Evolutionary conservation across 2,888 invertebrate species (phyloP).

Genomic region (Troides oblongomaculatus): DNA sequence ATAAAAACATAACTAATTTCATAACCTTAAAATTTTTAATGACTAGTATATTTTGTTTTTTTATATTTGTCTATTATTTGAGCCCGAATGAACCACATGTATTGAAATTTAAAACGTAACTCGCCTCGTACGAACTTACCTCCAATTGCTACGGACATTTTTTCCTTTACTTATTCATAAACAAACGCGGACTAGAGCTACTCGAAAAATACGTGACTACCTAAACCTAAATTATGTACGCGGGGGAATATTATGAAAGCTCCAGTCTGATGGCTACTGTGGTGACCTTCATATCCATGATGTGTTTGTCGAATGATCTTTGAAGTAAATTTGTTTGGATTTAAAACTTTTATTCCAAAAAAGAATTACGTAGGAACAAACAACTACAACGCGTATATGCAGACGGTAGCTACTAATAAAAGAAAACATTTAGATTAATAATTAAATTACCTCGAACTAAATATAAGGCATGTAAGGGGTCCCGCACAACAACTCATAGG

Average conservation of each 20-base stretch:
- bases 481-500: no score
- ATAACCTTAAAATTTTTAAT: background rate
- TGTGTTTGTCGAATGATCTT: constrained; percentile 16
- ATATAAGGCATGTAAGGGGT: no score
- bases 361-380: no score
- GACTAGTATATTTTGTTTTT: background rate
- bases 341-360: no score
- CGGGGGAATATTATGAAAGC: constrained; percentile 42
- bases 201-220: constrained; percentile 74
- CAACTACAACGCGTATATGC: no score
- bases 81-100: constrained; percentile 10
- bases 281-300: constrained; percentile 25
- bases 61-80: constrained; percentile 1
- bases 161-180: constrained; percentile 71
- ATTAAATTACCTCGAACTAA: no score
- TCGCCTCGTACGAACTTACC: constrained; percentile 45
- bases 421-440: no score
- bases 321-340: constrained; percentile 2
- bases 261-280: constrained; percentile 47
- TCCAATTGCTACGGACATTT: constrained; percentile 65
- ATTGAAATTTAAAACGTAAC: constrained; percentile 41
- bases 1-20: background rate
- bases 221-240: constrained; percentile 66
- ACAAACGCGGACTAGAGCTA: constrained; percentile 64
- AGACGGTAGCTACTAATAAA: no score